Conservation (phyloP, 2,797 vertebrate genomes). For the Fratercula arctica region DNA sequence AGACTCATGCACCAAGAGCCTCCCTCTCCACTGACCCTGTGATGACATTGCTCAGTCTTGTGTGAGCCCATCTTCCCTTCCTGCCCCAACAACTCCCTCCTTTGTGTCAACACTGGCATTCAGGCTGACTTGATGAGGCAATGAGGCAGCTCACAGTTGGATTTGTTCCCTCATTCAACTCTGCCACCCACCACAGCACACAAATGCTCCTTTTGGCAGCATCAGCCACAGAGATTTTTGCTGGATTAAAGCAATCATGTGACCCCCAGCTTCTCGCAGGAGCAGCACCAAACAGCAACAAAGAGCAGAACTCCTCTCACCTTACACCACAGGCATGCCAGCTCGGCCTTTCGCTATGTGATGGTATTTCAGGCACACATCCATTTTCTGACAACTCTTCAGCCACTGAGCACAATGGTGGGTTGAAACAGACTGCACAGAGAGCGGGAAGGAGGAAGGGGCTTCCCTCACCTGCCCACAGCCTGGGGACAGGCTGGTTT, state of each 20-base stretch:
- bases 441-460: background rate
- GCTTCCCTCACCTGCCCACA: background rate
- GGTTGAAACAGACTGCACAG: background rate
- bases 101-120: background rate
- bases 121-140: background rate
- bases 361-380: background rate
- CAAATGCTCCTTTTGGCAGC: background rate
- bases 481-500: background rate
- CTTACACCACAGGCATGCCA: background rate
- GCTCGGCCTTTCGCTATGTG: background rate
- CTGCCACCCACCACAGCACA: background rate
- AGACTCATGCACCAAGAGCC: background rate
- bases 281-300: background rate
- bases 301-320: background rate
- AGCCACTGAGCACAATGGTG: too few relatives aligned
- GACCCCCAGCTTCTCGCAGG: background rate
- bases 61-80: background rate
- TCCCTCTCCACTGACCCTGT: background rate
- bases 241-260: background rate
- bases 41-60: background rate
- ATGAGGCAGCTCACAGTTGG: accelerated
- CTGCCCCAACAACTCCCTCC: background rate
- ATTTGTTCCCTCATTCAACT: background rate
- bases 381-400: background rate
- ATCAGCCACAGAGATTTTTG: background rate